These are phyloP conservation scores for Calyptommatus sinebrachiatus DNA, from an alignment of 2,113 vertebrate genomes.

Conservation along the genomic window DNA sequence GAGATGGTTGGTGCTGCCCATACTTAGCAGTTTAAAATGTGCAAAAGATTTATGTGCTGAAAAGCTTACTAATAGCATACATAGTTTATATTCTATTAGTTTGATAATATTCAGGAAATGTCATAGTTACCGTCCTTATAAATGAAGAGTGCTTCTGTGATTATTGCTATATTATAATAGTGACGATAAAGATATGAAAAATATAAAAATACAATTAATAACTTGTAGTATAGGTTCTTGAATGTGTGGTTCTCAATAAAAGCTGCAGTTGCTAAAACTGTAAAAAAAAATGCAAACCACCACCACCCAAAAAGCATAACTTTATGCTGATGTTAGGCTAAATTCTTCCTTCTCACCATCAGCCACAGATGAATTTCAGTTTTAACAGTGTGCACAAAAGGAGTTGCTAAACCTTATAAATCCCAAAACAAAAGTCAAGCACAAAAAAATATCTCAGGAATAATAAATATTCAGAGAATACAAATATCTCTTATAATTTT, in stretches of 20 bases:
- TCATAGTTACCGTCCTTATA: not conserved
- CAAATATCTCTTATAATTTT: too few relatives aligned
- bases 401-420: too few relatives aligned
- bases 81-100: too few relatives aligned
- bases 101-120: not conserved
- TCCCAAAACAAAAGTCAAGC: too few relatives aligned
- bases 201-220: not conserved
- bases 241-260: not conserved
- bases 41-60: not conserved
- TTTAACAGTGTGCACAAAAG: fast-evolving
- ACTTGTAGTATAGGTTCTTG: not conserved
- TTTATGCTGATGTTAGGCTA: not conserved
- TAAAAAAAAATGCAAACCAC: too few relatives aligned
- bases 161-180: not conserved
- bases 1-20: not conserved
- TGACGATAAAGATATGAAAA: not conserved
- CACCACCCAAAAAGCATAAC: too few relatives aligned
- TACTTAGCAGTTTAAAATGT: not conserved
- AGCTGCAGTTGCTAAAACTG: not conserved
- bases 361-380: not conserved
- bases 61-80: not conserved
- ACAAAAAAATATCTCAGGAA: too few relatives aligned
- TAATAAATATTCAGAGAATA: too few relatives aligned
- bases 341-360: not conserved
- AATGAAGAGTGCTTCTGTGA: not conserved